Conservation (phyloP, 2,888 invertebrate genomes). For the Apomyelois bistriatella region DNA sequence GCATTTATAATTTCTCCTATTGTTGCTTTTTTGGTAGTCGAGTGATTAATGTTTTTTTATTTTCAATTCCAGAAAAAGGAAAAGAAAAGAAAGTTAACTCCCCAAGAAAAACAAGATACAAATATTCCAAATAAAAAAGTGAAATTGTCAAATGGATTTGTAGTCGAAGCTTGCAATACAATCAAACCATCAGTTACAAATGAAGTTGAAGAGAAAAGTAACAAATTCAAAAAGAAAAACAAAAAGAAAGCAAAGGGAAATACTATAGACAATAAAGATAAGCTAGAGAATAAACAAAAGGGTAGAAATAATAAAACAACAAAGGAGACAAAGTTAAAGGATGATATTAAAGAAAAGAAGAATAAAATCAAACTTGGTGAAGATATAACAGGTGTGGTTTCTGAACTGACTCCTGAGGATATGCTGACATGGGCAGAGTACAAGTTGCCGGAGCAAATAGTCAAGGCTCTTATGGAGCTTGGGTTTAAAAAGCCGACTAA, state of each 20-base stretch:
- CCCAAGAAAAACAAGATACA: conserved; percentile 34
- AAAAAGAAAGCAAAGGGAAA: conserved; percentile 26
- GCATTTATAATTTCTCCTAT: too few relatives aligned
- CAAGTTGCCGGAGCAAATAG: conserved; percentile 84
- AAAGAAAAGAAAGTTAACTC: conserved; percentile 26
- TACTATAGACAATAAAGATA: conserved; percentile 11
- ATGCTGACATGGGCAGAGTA: conserved; percentile 83
- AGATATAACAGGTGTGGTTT: conserved; percentile 32
- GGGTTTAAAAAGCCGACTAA: conserved; percentile 91
- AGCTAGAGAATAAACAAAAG: background rate
- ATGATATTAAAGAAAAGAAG: conserved; percentile 19
- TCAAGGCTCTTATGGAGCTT: conserved; percentile 86
- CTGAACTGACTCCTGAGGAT: conserved; percentile 58
- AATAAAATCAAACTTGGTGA: conserved; percentile 54
- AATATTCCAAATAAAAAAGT: conserved; percentile 44
- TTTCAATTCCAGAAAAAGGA: conserved; percentile 34
- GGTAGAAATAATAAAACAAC: conserved; percentile 10
- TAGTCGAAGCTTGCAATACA: conserved; percentile 50
- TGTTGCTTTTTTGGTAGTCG: too few relatives aligned
- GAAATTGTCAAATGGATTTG: conserved; percentile 57
- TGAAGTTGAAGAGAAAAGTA: conserved; percentile 21
- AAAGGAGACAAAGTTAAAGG: conserved; percentile 12
- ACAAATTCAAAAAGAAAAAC: conserved; percentile 20
- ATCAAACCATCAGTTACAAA: conserved; percentile 47
- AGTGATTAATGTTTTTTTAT: background rate